Conservation (phyloP, 1,140 invertebrate species). For the Drosophila sp. region DNA sequence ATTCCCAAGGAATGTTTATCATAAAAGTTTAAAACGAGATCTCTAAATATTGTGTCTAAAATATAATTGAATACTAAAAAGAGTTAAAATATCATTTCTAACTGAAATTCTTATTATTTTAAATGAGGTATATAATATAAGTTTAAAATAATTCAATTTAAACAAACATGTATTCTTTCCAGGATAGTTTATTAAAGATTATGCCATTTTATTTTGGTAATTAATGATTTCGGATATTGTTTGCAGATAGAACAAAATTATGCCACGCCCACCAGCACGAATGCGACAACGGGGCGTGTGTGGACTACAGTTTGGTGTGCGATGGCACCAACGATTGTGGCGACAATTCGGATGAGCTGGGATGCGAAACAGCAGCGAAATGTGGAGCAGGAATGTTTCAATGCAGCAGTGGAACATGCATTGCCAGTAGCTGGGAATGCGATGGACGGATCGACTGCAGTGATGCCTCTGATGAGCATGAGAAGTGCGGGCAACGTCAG, state of each 20-base stretch:
- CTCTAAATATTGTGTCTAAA: no score
- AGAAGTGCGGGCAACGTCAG: conserved; percentile 85
- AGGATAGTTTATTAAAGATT: no score
- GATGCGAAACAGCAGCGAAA: conserved; percentile 85
- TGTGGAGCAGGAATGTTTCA: conserved; percentile 77
- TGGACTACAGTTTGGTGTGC: conserved; percentile 87
- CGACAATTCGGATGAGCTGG: conserved; percentile 88
- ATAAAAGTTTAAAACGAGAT: no score
- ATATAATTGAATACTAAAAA: no score
- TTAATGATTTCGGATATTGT: background rate
- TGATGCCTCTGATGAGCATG: conserved; percentile 90
- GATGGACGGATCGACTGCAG: conserved; percentile 89
- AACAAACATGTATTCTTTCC: no score
- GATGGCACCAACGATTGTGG: conserved; percentile 88
- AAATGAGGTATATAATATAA: no score
- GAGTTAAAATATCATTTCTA: no score
- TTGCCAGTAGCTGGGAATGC: conserved; percentile 90
- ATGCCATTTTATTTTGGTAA: background rate
- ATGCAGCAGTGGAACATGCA: conserved; percentile 88
- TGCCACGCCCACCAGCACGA: conserved; percentile 89
- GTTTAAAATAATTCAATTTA: background rate
- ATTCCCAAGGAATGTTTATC: no score
- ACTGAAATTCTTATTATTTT: no score
- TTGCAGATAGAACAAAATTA: conserved; percentile 67
- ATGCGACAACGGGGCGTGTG: conserved; percentile 94